Conservation (phyloP, 2,888 invertebrate genomes). For the Melanchra persicariae region DNA sequence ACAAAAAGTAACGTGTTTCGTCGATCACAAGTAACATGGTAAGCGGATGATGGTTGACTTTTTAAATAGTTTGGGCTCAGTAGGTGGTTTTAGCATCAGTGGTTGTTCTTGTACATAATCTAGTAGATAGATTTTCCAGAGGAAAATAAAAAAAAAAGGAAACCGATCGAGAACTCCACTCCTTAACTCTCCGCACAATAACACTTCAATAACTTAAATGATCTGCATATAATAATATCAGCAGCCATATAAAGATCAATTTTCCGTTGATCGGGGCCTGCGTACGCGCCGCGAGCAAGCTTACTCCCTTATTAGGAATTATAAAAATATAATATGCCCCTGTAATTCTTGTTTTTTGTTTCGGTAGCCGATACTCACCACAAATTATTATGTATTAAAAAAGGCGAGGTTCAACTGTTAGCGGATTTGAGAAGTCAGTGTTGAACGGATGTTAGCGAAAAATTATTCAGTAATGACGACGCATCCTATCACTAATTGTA, state of each 20-base stretch:
- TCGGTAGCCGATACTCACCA: constrained; percentile 78
- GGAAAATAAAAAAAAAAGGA: not conserved
- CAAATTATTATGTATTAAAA: constrained; percentile 79
- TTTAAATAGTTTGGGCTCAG: not conserved
- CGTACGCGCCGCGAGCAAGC: constrained; percentile 65
- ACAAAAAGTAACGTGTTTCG: too few species aligned
- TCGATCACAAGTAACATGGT: too few species aligned
- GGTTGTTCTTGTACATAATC: not conserved
- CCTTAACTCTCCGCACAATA: not conserved
- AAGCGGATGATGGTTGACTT: too few species aligned
- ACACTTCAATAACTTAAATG: constrained; percentile 31
- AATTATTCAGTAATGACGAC: not conserved
- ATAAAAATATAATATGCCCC: constrained; percentile 84
- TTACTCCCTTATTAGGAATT: constrained; percentile 83
- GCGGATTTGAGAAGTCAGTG: constrained; percentile 37
- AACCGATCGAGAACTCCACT: too few species aligned
- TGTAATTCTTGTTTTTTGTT: constrained; percentile 67
- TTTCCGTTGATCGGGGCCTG: constrained; percentile 42
- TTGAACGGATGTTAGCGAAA: not conserved
- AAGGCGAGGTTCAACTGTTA: constrained; percentile 54
- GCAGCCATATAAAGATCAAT: constrained; percentile 56
- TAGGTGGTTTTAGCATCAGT: not conserved
- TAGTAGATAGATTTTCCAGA: not conserved
- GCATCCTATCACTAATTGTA: too few species aligned
- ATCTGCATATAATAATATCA: constrained; percentile 34